Base-by-base conservation (phyloP, 2,797 vertebrate genomes). In the Hipposideros larvatus region DNA sequence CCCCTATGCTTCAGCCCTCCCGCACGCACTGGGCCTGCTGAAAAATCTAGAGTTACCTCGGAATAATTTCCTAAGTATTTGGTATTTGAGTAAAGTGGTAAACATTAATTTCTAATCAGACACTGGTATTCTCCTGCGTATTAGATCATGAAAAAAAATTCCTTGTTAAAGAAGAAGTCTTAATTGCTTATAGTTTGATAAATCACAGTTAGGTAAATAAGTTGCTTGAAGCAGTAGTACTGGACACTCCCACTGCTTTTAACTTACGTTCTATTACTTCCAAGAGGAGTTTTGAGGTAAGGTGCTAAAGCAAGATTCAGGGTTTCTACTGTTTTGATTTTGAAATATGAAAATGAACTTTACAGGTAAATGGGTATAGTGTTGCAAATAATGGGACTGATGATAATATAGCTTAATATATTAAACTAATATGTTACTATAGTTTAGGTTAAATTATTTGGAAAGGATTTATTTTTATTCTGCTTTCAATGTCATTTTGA, bases 401-500 rank as follows among this genome's bases (percentile, higher is more conserved):
- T 75, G 8, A n/a, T 80, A 68, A 79, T 89, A 74, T n/a, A 55
- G 19, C 6, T 93, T 79, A 65, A 79, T 46, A 71, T 65, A 77
- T 85, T 46, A 77, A 77, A 5, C 22, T 48, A 66, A 19, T 92
- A 73, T 73, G 57, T 70, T 93, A 43, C 63, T 51, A 11, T 6
- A 61, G 26, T 73, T 87, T 53, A 55, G 21, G 26, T 80, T 90
- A 61, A 93, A 71, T 84, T 95, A 82, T 75, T 82, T 94, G 34
- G 37, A 73, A n/a, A 28, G 11, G 24, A 57, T 80, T 89, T 83
- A 34, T 88, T 46, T 28, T 77, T 83, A 78, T 66, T 92, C 37
- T 94, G 7, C 51, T 84, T 41, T 75, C 43, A 63, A 9, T 5
- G 59, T 85, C 51, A 77, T 77, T 95, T 85, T 73, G 43, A 65